Percentiles rank a stretch among this genome's conserved stretches.
Conservation (phyloP, 1,140 invertebrate species). For the Drosophila insularis region DNA sequence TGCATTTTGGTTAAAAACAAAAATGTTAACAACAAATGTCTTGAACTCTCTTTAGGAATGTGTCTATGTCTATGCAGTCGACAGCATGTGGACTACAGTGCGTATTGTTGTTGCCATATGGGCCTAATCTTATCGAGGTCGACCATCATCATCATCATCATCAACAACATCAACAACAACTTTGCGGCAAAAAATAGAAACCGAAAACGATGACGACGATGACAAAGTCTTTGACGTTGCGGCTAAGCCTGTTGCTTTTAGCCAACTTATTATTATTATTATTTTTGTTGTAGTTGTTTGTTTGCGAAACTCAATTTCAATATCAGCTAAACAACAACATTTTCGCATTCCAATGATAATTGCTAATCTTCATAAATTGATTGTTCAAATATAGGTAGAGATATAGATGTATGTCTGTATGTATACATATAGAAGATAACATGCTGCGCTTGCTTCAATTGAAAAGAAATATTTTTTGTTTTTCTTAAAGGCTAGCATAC, state of each 20-base stretch:
- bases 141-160: conserved; percentile 17
- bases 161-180: not conserved
- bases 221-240: conserved; percentile 44
- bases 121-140: conserved; percentile 75
- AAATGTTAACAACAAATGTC: conserved; percentile 36
- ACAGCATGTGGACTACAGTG: not conserved
- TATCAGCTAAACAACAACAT: conserved; percentile 70
- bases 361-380: conserved; percentile 78
- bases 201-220: conserved; percentile 55
- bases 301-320: conserved; percentile 73
- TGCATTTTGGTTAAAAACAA: conserved; percentile 66
- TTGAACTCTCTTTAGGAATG: conserved; percentile 61
- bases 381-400: conserved; percentile 52
- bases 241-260: conserved; percentile 11
- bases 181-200: conserved; percentile 50
- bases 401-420: conserved; percentile 18
- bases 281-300: conserved; percentile 33
- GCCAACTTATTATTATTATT: not conserved
- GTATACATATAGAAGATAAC: conserved; percentile 28
- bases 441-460: conserved; percentile 48
- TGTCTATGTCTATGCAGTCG: conserved; percentile 27
- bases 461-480: conserved; percentile 58
- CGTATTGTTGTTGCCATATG: conserved; percentile 63
- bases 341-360: conserved; percentile 79
- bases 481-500: conserved; percentile 46